Evolutionary conservation across 2,797 vertebrate species (phyloP), one percentile per base, ranked within the genome.

Genomic region (Gallinago solitaria): DNA sequence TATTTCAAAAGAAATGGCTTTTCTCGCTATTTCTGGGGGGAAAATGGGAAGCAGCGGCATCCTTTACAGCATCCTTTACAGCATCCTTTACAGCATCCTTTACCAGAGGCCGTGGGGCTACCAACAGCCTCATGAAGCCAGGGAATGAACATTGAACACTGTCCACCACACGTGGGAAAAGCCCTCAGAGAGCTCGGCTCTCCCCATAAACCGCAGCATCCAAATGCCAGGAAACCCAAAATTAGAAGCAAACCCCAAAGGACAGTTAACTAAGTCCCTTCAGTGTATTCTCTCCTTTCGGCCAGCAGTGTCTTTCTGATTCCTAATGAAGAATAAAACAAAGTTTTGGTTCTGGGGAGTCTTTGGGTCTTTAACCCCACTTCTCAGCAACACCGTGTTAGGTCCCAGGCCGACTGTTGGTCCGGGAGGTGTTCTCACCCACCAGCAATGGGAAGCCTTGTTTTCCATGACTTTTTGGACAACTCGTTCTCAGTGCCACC

Each of bases 281-380:
- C 2, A 15, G 9, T 1, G 20, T 2, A 2, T 5, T 33, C 47
- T 2, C 64, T 59, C 50, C 65, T 9, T 79, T 15, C 56, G 4
- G 41, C 35, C 4, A 84, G 59, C 0, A 2, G 24, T 5, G 5
- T 25, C 67, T 15, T 27, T 13, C 63, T 3, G 39, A 37, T 3
- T 45, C 32, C 21, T 1, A 1, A 2, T 0, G 39, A 5, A 16
- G 43, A 54, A 65, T 0, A 41, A 12, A 3, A 2, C 4, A 37
- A 82, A 79, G 83, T 82, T 82, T 3, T 35, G 43, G 5, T 77
- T 68, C 47, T 37, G 16, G 59, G 1, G 0, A 56, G 30, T 3
- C 0, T 17, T 67, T 16, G 16, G 41, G 15, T n/a, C 47, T 83
- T 13, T 11, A 8, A 48, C 16, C 61, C n/a, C 20, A 0, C 14